Percentiles rank a stretch among this genome's conserved stretches.
phyloP scores from a whole-genome alignment of 2,113 vertebrate species.

The Oostethus manadensis region DNA sequence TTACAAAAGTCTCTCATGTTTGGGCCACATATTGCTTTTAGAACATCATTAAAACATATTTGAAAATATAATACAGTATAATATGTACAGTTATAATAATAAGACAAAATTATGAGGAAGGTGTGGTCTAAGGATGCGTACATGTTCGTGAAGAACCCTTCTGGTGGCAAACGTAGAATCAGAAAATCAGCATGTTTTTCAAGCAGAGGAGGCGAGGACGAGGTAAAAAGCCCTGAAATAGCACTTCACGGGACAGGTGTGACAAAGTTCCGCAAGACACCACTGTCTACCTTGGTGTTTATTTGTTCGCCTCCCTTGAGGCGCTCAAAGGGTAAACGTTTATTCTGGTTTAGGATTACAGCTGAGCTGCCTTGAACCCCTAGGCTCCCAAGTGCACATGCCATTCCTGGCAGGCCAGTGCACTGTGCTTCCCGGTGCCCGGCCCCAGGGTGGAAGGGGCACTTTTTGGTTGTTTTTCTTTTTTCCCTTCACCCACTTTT shows the following conservation, averaged over 20 bases:
- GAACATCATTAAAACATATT: too few relatives aligned
- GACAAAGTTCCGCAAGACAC: slow-evolving; percentile 45
- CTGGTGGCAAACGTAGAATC: too few relatives aligned
- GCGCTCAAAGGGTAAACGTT: slow-evolving; percentile 78
- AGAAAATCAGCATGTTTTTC: too few relatives aligned
- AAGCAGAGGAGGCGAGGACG: slow-evolving; percentile 9
- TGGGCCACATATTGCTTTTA: too few relatives aligned
- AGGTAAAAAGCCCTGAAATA: slow-evolving; percentile 36
- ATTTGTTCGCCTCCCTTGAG: slow-evolving; percentile 63
- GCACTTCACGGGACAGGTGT: slow-evolving; percentile 51
- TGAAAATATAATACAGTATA: too few relatives aligned
- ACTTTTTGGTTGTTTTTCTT: slow-evolving; percentile 32
- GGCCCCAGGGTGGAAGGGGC: slow-evolving; percentile 53
- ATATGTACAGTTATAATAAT: too few relatives aligned
- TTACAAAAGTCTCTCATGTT: too few relatives aligned
- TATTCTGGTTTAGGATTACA: slow-evolving; percentile 78
- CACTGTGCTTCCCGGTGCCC: slow-evolving; percentile 56
- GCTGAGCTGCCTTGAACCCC: slow-evolving; percentile 74
- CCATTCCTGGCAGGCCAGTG: slow-evolving; percentile 70
- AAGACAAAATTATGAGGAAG: too few relatives aligned
- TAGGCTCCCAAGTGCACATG: slow-evolving; percentile 58
- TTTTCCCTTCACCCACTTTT: slow-evolving; percentile 23
- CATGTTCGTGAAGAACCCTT: too few relatives aligned
- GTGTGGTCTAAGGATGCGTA: too few relatives aligned
- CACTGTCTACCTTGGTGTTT: slow-evolving; percentile 70